Percentiles rank a stretch among this genome's conserved stretches.
phyloP scores from a whole-genome alignment of 1,140 invertebrate genomes.

The Babylonia areolata region DNA sequence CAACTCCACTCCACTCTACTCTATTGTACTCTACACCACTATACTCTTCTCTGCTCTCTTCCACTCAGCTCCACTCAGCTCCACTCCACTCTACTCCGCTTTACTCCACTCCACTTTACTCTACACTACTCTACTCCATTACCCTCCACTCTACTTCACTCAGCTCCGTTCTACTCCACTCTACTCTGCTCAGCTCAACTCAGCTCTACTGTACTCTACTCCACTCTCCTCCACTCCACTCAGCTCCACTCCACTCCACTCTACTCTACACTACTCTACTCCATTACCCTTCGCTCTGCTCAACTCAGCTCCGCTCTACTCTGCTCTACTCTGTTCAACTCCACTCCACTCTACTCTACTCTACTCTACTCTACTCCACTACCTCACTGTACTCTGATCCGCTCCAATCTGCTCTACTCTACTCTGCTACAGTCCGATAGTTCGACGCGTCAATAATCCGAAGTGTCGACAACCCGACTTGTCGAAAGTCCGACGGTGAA shows the following conservation, averaged over 20 bases:
- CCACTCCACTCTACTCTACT: background rate
- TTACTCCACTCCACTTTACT: background rate
- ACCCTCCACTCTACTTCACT: background rate
- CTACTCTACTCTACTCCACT: background rate
- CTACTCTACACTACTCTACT: background rate
- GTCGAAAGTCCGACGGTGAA: no score
- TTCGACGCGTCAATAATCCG: no score
- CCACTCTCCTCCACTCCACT: background rate
- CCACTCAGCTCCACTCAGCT: background rate
- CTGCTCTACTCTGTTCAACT: background rate
- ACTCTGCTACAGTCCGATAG: background rate
- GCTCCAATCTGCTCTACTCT: background rate
- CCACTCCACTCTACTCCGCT: background rate
- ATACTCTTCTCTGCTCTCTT: background rate
- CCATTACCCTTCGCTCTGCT: background rate
- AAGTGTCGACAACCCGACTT: no score
- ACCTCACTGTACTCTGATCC: background rate
- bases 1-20: background rate
- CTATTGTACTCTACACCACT: background rate
- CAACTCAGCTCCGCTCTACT: background rate
- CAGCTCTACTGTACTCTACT: background rate
- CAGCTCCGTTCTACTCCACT: background rate
- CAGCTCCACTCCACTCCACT: background rate
- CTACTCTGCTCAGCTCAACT: background rate
- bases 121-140: background rate